phyloP scores from a whole-genome alignment of 2,113 vertebrate species.

The Saccopteryx bilineata region DNA sequence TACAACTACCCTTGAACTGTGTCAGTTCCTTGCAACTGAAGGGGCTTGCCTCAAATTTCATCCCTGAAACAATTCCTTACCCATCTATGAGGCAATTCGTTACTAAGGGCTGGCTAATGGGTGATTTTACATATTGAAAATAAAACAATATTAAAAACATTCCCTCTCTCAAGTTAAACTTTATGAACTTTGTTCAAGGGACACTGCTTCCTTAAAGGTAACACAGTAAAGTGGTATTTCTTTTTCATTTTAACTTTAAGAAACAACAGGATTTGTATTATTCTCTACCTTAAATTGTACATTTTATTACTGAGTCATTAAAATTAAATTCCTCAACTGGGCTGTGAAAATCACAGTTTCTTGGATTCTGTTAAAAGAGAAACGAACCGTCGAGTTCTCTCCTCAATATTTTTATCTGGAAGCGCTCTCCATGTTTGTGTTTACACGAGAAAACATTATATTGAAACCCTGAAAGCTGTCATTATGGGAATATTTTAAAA shows the following conservation, averaged over 20 bases:
- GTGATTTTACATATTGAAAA: constrained; percentile 29
- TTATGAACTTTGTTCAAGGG: background rate
- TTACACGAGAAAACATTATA: constrained; percentile 66
- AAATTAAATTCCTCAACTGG: constrained; percentile 58
- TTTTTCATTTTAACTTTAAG: constrained; percentile 35
- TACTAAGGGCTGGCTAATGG: background rate
- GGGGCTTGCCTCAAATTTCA: background rate
- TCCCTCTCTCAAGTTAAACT: background rate
- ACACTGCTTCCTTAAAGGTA: background rate
- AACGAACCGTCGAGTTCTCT: constrained; percentile 11
- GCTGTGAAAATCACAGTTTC: constrained; percentile 53
- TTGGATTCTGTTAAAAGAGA: constrained; percentile 40
- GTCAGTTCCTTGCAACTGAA: background rate
- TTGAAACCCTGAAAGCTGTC: constrained; percentile 62
- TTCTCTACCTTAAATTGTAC: background rate
- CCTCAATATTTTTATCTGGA: constrained; percentile 32
- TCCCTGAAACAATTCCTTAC: background rate
- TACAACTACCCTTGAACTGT: background rate
- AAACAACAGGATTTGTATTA: constrained; percentile 52
- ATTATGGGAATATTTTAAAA: constrained; percentile 67
- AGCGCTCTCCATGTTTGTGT: constrained; percentile 39
- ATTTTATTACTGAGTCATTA: constrained; percentile 48
- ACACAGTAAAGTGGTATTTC: background rate
- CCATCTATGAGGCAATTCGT: background rate
- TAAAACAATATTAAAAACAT: background rate